Evolutionary conservation across 1,140 invertebrate genomes (phyloP).

Genomic region (Drosophila punjabiensis): DNA sequence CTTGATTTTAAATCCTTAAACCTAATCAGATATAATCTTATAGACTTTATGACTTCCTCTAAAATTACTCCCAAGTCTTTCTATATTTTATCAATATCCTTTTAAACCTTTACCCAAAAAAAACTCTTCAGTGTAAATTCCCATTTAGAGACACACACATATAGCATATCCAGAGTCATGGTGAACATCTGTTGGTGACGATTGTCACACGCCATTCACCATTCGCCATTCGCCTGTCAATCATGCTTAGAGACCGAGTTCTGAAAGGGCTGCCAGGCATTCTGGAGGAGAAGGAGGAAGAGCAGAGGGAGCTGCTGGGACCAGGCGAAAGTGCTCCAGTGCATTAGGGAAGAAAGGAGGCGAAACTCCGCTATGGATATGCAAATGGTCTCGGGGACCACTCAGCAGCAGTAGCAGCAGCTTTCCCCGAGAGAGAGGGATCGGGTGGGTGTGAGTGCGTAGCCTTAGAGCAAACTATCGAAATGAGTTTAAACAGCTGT

Average conservation of each 20-base stretch:
- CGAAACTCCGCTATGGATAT: conserved; percentile 36
- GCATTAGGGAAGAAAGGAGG: conserved; percentile 10
- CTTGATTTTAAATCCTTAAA: neutral
- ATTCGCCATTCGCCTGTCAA: conserved; percentile 62
- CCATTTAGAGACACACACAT: conserved; percentile 22
- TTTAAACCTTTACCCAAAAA: neutral
- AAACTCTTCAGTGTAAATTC: conserved; percentile 3
- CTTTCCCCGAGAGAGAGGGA: neutral
- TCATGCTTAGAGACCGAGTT: conserved; percentile 61
- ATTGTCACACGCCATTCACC: conserved; percentile 59
- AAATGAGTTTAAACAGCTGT: conserved; percentile 61
- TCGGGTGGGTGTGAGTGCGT: neutral
- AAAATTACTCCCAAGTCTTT: neutral
- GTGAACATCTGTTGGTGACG: conserved; percentile 35
- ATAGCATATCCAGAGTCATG: conserved; percentile 14
- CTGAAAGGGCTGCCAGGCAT: conserved; percentile 24
- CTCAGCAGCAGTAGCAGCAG: conserved; percentile 31
- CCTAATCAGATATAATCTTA: no score
- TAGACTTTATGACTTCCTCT: no score
- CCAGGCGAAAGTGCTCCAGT: conserved; percentile 16
- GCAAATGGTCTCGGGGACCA: conserved; percentile 64
- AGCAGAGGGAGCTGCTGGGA: neutral
- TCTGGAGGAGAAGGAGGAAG: neutral
- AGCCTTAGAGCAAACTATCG: conserved; percentile 45
- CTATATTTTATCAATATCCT: neutral